phyloP scores from a whole-genome alignment of 2,888 invertebrate genomes.

The Tenthredo amoena region DNA sequence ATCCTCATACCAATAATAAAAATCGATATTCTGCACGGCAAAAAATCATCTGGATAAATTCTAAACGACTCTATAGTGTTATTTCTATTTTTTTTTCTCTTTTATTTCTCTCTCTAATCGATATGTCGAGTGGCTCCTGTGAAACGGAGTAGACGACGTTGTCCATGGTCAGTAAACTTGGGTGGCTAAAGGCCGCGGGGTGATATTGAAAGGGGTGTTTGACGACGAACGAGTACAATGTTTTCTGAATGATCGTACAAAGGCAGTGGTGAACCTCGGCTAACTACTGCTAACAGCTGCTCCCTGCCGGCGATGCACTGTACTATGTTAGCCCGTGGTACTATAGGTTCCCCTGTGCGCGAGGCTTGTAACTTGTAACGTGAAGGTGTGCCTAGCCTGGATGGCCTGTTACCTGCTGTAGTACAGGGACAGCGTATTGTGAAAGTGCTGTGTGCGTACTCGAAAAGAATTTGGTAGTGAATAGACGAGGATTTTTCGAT shows the following conservation, averaged over 20 bases:
- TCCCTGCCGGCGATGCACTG: conserved; percentile 72
- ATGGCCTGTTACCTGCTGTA: conserved; percentile 62
- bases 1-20: background rate
- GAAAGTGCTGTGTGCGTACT: conserved; percentile 55
- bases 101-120: conserved; percentile 5
- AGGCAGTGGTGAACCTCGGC: conserved; percentile 2
- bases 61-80: background rate
- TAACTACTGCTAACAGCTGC: conserved; percentile 54
- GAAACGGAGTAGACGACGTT: conserved; percentile 45
- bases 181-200: conserved; percentile 44
- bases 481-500: conserved; percentile 46
- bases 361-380: conserved; percentile 67
- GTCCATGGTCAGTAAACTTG: conserved; percentile 50
- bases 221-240: conserved; percentile 38
- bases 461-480: conserved; percentile 11
- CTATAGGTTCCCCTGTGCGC: conserved; percentile 58
- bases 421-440: conserved; percentile 55
- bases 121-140: conserved; percentile 23
- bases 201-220: conserved; percentile 42
- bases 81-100: background rate
- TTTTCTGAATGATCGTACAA: conserved; percentile 46
- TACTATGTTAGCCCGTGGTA: conserved; percentile 61
- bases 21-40: background rate
- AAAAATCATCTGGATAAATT: background rate
- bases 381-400: conserved; percentile 65